A percentile compares a stretch with the other conserved stretches of the same genome.
phyloP scores from a whole-genome alignment of 2,797 vertebrate genomes.

The Bradypodion ventrale region DNA sequence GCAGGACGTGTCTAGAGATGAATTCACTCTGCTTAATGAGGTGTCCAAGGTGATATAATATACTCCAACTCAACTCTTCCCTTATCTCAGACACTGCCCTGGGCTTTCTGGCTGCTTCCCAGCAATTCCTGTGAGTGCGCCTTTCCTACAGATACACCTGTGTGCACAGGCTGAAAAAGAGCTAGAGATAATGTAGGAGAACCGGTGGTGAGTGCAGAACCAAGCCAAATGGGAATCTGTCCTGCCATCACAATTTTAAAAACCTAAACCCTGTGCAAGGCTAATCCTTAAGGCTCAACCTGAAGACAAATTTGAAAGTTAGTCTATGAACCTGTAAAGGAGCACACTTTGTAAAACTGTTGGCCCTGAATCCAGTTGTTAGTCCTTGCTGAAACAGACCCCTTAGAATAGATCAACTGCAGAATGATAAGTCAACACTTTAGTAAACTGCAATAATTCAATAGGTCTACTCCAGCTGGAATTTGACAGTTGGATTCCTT shows the following conservation, averaged over 20 bases:
- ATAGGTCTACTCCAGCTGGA: too few relatives aligned
- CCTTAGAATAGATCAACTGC: too few relatives aligned
- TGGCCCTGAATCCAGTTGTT: not conserved
- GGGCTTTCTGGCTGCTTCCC: slow-evolving; percentile 10
- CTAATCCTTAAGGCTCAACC: not conserved
- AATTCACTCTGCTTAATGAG: slow-evolving; percentile 15
- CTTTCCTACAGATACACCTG: not conserved
- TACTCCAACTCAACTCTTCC: slow-evolving; percentile 1
- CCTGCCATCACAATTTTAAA: not conserved
- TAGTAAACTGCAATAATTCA: too few relatives aligned
- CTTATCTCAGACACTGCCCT: not conserved
- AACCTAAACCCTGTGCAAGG: not conserved
- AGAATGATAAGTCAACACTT: too few relatives aligned
- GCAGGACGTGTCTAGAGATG: rapidly evolving
- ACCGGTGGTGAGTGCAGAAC: not conserved
- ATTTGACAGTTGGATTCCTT: too few relatives aligned
- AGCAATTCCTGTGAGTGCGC: not conserved
- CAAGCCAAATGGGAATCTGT: too few relatives aligned
- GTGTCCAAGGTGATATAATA: slow-evolving; percentile 20
- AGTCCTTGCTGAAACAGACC: too few relatives aligned
- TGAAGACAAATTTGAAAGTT: not conserved
- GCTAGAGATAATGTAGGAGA: not conserved
- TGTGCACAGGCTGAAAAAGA: not conserved
- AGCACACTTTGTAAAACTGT: not conserved
- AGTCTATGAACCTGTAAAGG: too few relatives aligned